A percentile compares a stretch with the other conserved stretches of the same genome.
Evolutionary conservation across 2,888 invertebrate species (phyloP).

Genomic region (Eurytoma adleriae): DNA sequence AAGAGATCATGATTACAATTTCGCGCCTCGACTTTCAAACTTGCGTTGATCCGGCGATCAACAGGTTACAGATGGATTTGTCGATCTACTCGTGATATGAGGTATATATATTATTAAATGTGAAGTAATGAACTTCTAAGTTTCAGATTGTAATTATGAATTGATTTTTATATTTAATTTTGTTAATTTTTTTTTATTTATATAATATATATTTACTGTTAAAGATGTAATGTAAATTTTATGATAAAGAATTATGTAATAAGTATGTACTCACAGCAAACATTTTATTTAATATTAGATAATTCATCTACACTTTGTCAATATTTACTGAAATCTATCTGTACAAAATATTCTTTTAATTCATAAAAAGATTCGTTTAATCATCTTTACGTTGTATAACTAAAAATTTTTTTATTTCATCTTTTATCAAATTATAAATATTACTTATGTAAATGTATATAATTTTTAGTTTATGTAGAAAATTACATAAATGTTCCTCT

Average conservation of each 20-base stretch:
- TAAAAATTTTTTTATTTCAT: background rate
- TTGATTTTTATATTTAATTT: too few relatives aligned
- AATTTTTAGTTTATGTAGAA: slow-evolving; percentile 10
- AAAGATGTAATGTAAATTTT: too few relatives aligned
- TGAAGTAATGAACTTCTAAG: too few relatives aligned
- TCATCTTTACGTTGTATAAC: background rate
- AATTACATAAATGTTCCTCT: background rate
- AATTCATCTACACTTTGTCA: background rate
- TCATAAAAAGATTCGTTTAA: background rate
- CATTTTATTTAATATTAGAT: slow-evolving; percentile 4
- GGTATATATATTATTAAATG: too few relatives aligned
- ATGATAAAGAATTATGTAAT: too few relatives aligned
- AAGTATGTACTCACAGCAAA: background rate
- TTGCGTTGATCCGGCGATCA: background rate
- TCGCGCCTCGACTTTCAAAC: background rate
- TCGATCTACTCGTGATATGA: too few relatives aligned
- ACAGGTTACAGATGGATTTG: background rate
- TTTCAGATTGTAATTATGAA: too few relatives aligned
- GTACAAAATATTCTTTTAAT: background rate
- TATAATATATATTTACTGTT: background rate
- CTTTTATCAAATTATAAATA: background rate
- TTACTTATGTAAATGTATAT: background rate
- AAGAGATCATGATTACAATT: background rate
- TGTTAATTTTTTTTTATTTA: background rate
- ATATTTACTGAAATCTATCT: background rate